Conservation (phyloP, 2,113 vertebrate genomes). For the Notechis scutatus region DNA sequence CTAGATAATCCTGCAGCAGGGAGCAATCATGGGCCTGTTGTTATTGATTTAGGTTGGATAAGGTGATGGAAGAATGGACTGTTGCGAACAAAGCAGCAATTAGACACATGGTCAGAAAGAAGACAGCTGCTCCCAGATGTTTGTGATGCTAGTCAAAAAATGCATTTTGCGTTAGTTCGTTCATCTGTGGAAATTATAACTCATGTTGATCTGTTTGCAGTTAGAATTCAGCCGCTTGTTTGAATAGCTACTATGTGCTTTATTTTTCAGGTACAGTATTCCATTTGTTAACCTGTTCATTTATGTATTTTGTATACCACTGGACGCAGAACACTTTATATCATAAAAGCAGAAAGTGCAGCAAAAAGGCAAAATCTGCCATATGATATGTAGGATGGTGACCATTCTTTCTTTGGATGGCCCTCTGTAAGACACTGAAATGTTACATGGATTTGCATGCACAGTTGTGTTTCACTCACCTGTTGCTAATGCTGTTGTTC, state of each 20-base stretch:
- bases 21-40: not conserved
- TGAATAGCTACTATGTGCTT: not conserved
- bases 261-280: not conserved
- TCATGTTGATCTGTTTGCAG: not conserved
- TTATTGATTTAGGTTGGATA: not conserved
- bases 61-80: not conserved
- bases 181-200: not conserved
- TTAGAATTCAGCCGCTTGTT: not conserved
- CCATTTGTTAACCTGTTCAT: not conserved
- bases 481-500: not conserved
- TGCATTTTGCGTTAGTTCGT: not conserved
- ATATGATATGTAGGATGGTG: not conserved
- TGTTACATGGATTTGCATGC: not conserved
- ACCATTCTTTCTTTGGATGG: not conserved
- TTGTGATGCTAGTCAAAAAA: not conserved
- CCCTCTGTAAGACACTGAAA: not conserved
- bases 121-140: not conserved
- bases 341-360: not conserved
- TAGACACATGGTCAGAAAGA: not conserved
- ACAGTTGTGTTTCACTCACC: not conserved
- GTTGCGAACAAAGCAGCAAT: not conserved
- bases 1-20: not conserved
- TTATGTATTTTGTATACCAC: not conserved
- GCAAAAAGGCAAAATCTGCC: not conserved
- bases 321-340: not conserved